A percentile compares a stretch with the other conserved stretches of the same genome.
These are phyloP conservation scores for Eutolmus rufibarbis DNA, from an alignment of 2,888 invertebrate species.

Conservation along the genomic window DNA sequence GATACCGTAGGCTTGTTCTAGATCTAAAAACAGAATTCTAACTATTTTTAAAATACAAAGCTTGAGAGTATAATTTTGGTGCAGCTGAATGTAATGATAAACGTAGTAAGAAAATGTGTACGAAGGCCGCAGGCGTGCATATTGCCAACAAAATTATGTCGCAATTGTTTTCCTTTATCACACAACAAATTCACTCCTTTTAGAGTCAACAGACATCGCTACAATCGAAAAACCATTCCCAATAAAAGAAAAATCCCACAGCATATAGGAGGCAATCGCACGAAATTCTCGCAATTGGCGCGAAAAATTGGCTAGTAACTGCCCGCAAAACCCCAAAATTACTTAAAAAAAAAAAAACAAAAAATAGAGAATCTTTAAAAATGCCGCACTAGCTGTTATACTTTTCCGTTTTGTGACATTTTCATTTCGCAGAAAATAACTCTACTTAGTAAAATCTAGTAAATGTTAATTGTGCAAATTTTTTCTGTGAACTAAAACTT, in stretches of 20 bases:
- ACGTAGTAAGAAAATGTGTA: background rate
- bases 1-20: too few relatives aligned
- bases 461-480: conserved; percentile 64
- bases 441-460: conserved; percentile 53
- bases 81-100: background rate
- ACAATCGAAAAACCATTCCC: background rate
- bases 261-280: background rate
- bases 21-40: too few relatives aligned
- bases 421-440: background rate
- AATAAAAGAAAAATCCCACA: background rate
- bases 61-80: background rate
- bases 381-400: background rate
- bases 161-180: background rate
- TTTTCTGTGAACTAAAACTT: conserved; percentile 65
- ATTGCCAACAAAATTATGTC: background rate
- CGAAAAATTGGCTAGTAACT: background rate
- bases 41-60: too few relatives aligned
- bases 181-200: background rate
- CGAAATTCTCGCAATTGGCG: background rate
- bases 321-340: background rate
- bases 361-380: background rate
- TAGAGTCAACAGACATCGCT: background rate
- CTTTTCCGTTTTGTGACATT: background rate
- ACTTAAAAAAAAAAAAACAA: background rate
- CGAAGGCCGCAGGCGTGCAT: background rate